These are phyloP conservation scores for Callyntrura guangdongensis DNA, from an alignment of 2,888 invertebrate genomes.

Conservation along the genomic window DNA sequence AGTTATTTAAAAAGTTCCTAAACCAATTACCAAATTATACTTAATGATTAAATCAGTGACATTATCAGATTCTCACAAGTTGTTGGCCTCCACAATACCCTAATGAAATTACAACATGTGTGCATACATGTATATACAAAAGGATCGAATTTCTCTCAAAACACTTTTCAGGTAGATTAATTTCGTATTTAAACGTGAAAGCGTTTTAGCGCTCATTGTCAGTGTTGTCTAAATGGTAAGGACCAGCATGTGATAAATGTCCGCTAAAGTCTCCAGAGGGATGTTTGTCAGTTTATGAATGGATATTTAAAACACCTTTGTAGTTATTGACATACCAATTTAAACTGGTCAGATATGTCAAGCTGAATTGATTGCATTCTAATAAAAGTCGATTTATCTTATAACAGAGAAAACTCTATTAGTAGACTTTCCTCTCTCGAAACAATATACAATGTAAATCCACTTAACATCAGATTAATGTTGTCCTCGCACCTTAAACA, in stretches of 20 bases:
- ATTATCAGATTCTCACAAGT: too few species aligned
- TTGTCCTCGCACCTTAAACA: neutral
- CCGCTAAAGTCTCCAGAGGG: neutral
- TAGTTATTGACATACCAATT: slow-evolving; percentile 52
- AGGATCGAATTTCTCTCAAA: too few species aligned
- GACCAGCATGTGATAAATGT: neutral
- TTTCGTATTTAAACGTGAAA: too few species aligned
- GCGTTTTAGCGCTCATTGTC: too few species aligned
- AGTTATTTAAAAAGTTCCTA: too few species aligned
- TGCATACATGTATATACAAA: too few species aligned
- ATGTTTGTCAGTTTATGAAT: neutral
- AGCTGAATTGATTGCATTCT: slow-evolving; percentile 69
- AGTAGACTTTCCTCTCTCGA: neutral
- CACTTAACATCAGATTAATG: neutral
- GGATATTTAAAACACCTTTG: neutral
- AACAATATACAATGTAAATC: neutral
- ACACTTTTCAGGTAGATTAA: too few species aligned
- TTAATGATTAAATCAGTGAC: too few species aligned
- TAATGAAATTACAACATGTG: too few species aligned
- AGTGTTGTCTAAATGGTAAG: too few species aligned
- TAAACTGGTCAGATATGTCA: slow-evolving; percentile 59
- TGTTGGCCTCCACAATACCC: too few species aligned
- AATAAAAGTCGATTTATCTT: slow-evolving; percentile 64
- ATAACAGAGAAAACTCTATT: neutral
- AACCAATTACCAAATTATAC: too few species aligned